Base-by-base conservation (phyloP, 2,888 invertebrate genomes). In the Oasisia sp. region DNA sequence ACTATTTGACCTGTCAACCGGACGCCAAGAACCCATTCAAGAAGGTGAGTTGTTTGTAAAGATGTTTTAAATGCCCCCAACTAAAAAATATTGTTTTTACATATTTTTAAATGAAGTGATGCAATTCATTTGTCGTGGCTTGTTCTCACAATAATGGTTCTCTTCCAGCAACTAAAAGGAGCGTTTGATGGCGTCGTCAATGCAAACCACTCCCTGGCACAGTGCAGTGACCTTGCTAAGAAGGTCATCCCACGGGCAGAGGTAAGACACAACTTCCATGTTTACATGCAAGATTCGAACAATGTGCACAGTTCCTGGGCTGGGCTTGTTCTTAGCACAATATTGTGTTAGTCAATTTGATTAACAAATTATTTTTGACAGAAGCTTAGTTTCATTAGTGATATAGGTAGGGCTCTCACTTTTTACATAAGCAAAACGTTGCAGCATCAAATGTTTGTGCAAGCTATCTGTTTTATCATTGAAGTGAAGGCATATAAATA, bases 1-100 rank as follows among this genome's bases (percentile, higher is more conserved):
- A 93, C 56, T 93, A 93, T 44, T 45, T 93, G 32, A 50, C 91
- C 50, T 93, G 93, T 90, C 91, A 92, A 45, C 91, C 92, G n/a
- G 74, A 89, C n/a, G 92, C 89, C 32, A 38, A 89, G 58, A 92
- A 92, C 89, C 92, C 92, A 91, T 92, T 92, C 89, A 90, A 91
- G 32, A 45, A 27, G 92, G 92, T 92, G 89, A 92, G 92, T 92
- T 27, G n/a, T 74, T 74, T 74, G 27, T 74, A n/a, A 7, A n/a
- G 27, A 5, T 74, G 74, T 74, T 74, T 19, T 74, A 12, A 50
- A 50, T 50, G 50, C 50, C 50, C 1, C 14, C 50, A 38, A 38
- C 38, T 38, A 38, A 38, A 38, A 38, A 38, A 38, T 38, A 38
- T 38, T 38, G 38, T 38, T 38, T 38, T 38, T 38, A 38, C 38